Conservation (phyloP, 2,113 vertebrate species). For the Catharus fuscescens region DNA sequence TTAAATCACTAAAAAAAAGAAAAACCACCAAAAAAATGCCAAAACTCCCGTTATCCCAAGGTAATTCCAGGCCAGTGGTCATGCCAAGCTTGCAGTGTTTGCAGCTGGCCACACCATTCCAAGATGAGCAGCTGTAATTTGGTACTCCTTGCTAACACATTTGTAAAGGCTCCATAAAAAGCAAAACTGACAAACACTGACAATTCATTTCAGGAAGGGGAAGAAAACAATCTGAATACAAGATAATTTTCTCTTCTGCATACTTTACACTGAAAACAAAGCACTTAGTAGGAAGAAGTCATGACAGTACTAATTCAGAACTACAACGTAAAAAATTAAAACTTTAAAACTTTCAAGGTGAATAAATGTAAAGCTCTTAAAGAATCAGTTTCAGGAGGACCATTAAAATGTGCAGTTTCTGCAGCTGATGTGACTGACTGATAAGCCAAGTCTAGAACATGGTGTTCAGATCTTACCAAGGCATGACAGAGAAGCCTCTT, state of each 20-base stretch:
- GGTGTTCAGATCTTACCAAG: not conserved
- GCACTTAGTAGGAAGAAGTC: not conserved
- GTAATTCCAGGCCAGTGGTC: not conserved
- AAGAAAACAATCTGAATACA: not conserved
- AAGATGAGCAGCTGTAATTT: not conserved
- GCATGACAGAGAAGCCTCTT: not conserved
- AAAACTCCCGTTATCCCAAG: not conserved
- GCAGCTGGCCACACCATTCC: not conserved
- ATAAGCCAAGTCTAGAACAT: not conserved
- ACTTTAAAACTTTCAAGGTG: not conserved
- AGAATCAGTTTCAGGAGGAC: not conserved
- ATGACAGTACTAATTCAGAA: not conserved
- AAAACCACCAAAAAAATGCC: accelerated
- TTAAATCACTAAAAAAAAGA: not conserved
- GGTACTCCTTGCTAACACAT: not conserved
- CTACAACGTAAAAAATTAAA: not conserved
- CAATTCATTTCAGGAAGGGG: not conserved
- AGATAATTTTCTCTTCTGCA: not conserved
- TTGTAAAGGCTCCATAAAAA: not conserved
- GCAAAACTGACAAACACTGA: not conserved
- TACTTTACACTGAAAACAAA: not conserved
- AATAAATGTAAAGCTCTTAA: not conserved
- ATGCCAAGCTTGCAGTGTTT: not conserved
- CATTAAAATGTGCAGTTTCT: not conserved
- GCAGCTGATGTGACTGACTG: not conserved